Conservation (phyloP, 2,888 invertebrate species). For the Palloptera scutellata region DNA sequence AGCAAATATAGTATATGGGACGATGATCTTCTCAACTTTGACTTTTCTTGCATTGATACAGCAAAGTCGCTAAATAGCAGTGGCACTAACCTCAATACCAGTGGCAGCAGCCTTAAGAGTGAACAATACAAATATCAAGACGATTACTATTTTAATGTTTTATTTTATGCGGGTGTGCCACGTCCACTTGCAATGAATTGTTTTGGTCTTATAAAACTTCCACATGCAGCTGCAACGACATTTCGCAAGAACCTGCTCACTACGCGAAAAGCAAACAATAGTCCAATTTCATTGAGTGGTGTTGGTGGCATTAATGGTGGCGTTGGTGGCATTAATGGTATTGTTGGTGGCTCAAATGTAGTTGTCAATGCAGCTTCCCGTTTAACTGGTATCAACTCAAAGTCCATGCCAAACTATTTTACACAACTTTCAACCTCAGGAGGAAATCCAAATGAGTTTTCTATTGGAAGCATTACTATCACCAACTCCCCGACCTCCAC, state of each 20-base stretch:
- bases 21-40: constrained; percentile 39
- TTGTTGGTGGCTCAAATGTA: constrained; percentile 25
- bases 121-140: constrained; percentile 49
- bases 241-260: constrained; percentile 56
- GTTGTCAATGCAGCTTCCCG: constrained; percentile 26
- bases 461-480: constrained; percentile 44
- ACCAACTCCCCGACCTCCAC: constrained; percentile 35
- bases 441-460: constrained; percentile 39
- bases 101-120: constrained; percentile 31
- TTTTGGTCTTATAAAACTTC: constrained; percentile 55
- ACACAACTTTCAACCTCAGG: constrained; percentile 24
- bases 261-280: constrained; percentile 58
- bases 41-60: constrained; percentile 54
- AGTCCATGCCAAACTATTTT: constrained; percentile 40
- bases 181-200: constrained; percentile 55
- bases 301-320: constrained; percentile 48
- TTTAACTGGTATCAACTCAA: constrained; percentile 29
- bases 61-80: constrained; percentile 39
- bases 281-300: constrained; percentile 48
- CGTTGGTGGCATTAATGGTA: constrained; percentile 51
- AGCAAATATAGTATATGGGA: constrained; percentile 7
- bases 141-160: constrained; percentile 53
- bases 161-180: constrained; percentile 51
- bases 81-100: constrained; percentile 26
- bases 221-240: constrained; percentile 50